Percentiles rank a stretch among this genome's conserved stretches.
Conservation (phyloP, 2,113 vertebrate genomes). For the Hyperopisus bebe region DNA sequence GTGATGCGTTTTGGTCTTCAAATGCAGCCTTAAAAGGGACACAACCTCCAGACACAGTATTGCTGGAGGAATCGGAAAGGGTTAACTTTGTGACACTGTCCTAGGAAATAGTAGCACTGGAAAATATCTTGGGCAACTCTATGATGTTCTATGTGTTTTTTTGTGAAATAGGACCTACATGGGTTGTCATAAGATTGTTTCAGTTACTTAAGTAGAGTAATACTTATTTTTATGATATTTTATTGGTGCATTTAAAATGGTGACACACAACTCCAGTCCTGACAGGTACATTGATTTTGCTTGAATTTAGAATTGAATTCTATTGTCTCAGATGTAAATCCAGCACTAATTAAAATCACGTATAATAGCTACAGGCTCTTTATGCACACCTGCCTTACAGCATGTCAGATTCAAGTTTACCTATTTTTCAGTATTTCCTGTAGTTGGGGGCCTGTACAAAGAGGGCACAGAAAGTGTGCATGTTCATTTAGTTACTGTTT, state of each 20-base stretch:
- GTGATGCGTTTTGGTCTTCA: neutral
- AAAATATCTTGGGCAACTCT: neutral
- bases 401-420: neutral
- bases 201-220: neutral
- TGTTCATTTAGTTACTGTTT: conserved; percentile 14
- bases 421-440: neutral
- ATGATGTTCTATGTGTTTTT: neutral
- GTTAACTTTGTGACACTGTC: neutral
- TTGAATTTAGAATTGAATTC: neutral
- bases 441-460: neutral
- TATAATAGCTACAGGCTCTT: neutral
- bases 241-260: neutral
- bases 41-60: neutral
- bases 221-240: neutral
- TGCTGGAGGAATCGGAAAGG: neutral
- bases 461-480: neutral
- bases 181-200: neutral
- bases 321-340: neutral
- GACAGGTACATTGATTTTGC: neutral
- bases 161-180: neutral
- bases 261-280: neutral
- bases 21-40: too few species aligned
- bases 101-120: neutral
- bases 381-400: neutral
- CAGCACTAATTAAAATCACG: neutral